Base-by-base conservation (phyloP, 1,140 invertebrate species). In the Spodoptera litura region DNA sequence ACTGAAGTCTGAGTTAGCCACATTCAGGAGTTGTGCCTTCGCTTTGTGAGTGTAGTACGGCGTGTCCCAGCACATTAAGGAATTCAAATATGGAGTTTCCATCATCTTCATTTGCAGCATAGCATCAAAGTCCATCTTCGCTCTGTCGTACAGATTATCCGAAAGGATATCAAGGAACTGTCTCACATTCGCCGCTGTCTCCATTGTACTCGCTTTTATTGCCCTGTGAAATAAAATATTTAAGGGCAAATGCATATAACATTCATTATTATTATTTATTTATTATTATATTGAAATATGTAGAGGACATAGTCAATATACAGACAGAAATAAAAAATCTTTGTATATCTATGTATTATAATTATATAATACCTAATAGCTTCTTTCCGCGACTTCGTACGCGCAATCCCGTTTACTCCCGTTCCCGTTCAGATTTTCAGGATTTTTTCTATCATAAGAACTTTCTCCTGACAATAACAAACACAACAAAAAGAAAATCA, bases 141-240 rank as follows among this genome's bases (percentile, higher is more conserved):
- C 97, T 83, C 96, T 95, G 3, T 95, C 94, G 82, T 95, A 93
- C 13, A 98, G 90, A 70, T 97, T 95, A 64, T 96, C 93, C 9
- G 96, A 97, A n/a, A 99, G 89, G 55, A 96, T 95, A 84, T 98
- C 95, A 9, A 99, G 95, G 95, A 99, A 99, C 71, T 97, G 95
- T 51, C 94, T 94, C 0, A 99, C 98, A 79, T 97, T 96, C 76
- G 96, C 95, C 12, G 98, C 97, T 35, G 95, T 96, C 85, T 98
- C 97, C 75, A 98, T 97, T 49, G 98, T 97, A 86, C 98, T 99
- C 20, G 97, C 97, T 87, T 97, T 97, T 3, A 99, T 95, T 10
- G 98, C 98, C 91, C 98, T 97, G 84, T 44, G 53, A 55, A 78
- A 55, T 38, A 20, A 35, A 51, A 25, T 20, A 49, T 8, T 44